phyloP scores from a whole-genome alignment of 1,140 invertebrate genomes.

The Psilanteris sp. region DNA sequence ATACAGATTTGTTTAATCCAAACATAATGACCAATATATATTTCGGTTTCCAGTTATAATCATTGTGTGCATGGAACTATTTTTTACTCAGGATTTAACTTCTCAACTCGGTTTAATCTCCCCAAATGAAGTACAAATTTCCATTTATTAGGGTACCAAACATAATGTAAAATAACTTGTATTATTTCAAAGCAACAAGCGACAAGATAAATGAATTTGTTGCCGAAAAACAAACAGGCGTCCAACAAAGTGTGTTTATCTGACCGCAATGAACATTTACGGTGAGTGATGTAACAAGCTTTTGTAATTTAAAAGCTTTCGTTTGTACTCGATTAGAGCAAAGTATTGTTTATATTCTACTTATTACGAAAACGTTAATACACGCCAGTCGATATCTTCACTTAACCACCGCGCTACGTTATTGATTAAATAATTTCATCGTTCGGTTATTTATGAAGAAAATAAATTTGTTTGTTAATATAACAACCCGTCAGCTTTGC shows the following conservation, averaged over 20 bases:
- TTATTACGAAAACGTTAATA: slow-evolving; percentile 27
- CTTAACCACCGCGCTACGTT: background rate
- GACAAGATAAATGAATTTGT: slow-evolving; percentile 36
- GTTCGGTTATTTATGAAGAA: too few relatives aligned
- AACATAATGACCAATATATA: too few relatives aligned
- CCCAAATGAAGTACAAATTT: too few relatives aligned
- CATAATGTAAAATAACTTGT: slow-evolving; percentile 18
- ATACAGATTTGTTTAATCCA: too few relatives aligned
- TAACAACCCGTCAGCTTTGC: too few relatives aligned
- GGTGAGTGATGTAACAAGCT: slow-evolving; percentile 32
- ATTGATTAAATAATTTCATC: slow-evolving; percentile 16
- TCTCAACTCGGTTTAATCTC: too few relatives aligned
- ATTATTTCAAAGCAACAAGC: slow-evolving; percentile 6
- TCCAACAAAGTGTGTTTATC: slow-evolving; percentile 16
- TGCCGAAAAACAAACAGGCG: slow-evolving; percentile 11
- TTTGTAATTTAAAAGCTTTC: slow-evolving; percentile 38
- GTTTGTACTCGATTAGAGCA: slow-evolving; percentile 39
- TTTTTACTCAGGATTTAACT: too few relatives aligned
- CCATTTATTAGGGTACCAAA: slow-evolving; percentile 6
- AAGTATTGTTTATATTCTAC: slow-evolving; percentile 8
- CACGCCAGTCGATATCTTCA: background rate
- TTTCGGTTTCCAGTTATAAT: too few relatives aligned
- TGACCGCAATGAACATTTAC: slow-evolving; percentile 29
- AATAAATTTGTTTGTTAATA: background rate
- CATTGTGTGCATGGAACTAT: too few relatives aligned